These are phyloP conservation scores for Pristionchus arcanus DNA, from an alignment of 2,888 invertebrate genomes.

Conservation along the genomic window DNA sequence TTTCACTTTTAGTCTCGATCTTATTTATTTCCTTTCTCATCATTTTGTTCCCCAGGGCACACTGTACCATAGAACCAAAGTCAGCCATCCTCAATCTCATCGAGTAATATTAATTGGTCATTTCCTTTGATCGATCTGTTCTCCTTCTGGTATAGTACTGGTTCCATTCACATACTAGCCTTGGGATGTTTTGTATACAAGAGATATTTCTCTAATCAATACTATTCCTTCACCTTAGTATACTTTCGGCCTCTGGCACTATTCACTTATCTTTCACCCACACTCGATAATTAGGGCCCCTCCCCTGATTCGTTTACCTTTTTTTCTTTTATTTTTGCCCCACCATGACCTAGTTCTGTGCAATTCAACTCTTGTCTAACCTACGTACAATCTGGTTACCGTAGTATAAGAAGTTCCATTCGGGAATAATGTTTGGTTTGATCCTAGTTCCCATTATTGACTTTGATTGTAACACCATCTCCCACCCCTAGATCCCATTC, in stretches of 20 bases:
- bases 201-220: conserved; percentile 25
- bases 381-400: conserved; percentile 5
- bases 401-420: background rate
- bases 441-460: background rate
- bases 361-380: background rate
- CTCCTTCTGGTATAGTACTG: background rate
- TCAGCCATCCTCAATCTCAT: background rate
- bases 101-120: background rate
- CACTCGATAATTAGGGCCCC: background rate
- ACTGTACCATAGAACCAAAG: conserved; percentile 16
- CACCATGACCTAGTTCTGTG: conserved; percentile 26
- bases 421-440: conserved; percentile 8
- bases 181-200: background rate
- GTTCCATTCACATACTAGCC: conserved; percentile 10
- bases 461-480: conserved; percentile 22
- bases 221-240: background rate
- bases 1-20: background rate
- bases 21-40: background rate
- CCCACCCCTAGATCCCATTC: background rate
- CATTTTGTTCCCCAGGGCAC: background rate
- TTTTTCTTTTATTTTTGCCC: too few relatives aligned
- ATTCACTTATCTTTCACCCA: background rate
- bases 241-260: background rate
- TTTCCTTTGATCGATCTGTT: background rate
- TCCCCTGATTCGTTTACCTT: background rate